phyloP scores from a whole-genome alignment of 2,113 vertebrate genomes.

The Pholis gunnellus region DNA sequence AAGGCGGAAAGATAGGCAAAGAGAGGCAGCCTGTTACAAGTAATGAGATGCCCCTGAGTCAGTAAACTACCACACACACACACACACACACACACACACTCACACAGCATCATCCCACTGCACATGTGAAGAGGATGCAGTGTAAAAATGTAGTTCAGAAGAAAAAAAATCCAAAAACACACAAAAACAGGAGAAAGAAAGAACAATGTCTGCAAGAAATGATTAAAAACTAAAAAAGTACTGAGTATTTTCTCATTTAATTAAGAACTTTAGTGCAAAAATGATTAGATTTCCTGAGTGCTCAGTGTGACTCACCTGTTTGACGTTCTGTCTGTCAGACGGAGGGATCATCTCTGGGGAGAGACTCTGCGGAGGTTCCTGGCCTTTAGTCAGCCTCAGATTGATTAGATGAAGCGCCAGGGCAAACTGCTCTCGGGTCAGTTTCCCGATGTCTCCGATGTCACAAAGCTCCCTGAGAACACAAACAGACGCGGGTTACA shows the following conservation, averaged over 20 bases:
- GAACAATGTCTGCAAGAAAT: neutral
- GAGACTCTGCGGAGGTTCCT: slow-evolving; percentile 93
- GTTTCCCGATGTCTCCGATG: slow-evolving; percentile 93
- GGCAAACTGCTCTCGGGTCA: slow-evolving; percentile 97
- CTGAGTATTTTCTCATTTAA: neutral
- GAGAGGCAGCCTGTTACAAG: slow-evolving; percentile 18
- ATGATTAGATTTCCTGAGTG: neutral
- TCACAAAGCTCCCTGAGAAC: slow-evolving; percentile 94
- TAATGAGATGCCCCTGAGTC: slow-evolving; percentile 16
- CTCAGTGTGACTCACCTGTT: slow-evolving; percentile 83
- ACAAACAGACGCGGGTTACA: slow-evolving; percentile 39
- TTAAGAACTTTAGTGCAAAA: neutral
- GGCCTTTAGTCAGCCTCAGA: slow-evolving; percentile 92
- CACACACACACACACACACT: slow-evolving; percentile 53
- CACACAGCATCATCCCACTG: slow-evolving; percentile 48
- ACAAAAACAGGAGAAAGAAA: slow-evolving; percentile 17
- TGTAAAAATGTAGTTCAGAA: slow-evolving; percentile 36
- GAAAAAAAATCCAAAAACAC: neutral
- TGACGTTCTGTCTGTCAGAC: slow-evolving; percentile 87
- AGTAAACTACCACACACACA: slow-evolving; percentile 12
- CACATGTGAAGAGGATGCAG: slow-evolving; percentile 40
- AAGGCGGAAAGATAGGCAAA: neutral
- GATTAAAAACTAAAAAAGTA: neutral
- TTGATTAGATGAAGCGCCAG: slow-evolving; percentile 97
- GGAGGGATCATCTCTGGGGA: slow-evolving; percentile 96